phyloP scores from a whole-genome alignment of 1,140 invertebrate species.

The Drosophila navojoa region DNA sequence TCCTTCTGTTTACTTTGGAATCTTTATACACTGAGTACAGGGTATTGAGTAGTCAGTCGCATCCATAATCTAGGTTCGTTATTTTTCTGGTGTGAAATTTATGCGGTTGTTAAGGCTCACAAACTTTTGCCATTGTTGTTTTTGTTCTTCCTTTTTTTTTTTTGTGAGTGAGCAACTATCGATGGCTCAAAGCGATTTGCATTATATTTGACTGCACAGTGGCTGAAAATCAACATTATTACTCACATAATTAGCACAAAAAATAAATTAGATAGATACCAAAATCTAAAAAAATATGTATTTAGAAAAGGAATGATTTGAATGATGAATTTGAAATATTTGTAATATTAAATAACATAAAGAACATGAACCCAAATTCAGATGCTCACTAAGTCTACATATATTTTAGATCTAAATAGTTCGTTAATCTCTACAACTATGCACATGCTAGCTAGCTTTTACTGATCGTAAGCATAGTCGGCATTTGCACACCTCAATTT shows the following conservation, averaged over 20 bases:
- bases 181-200: constrained; percentile 47
- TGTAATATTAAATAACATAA: too few species aligned
- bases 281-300: not conserved
- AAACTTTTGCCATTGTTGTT: constrained; percentile 38
- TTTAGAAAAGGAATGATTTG: too few species aligned
- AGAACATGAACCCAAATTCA: too few species aligned
- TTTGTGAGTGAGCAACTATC: constrained; percentile 42
- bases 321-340: too few species aligned
- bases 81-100: constrained; percentile 70
- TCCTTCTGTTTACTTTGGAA: too few species aligned
- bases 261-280: not conserved
- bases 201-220: constrained; percentile 47
- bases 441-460: not conserved
- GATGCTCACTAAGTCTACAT: too few species aligned
- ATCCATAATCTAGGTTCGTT: not conserved
- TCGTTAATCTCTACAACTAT: too few species aligned
- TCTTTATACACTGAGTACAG: not conserved
- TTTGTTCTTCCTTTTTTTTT: constrained; percentile 4
- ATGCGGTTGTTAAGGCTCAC: constrained; percentile 73
- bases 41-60: not conserved
- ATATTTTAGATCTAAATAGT: too few species aligned
- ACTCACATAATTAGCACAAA: not conserved
- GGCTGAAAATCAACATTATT: not conserved
- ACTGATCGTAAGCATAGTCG: constrained; percentile 34
- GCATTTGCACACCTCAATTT: constrained; percentile 70